Evolutionary conservation across 2,888 invertebrate species (phyloP), one percentile per base, ranked within the genome.

Genomic region (Chrysina gloriosa): DNA sequence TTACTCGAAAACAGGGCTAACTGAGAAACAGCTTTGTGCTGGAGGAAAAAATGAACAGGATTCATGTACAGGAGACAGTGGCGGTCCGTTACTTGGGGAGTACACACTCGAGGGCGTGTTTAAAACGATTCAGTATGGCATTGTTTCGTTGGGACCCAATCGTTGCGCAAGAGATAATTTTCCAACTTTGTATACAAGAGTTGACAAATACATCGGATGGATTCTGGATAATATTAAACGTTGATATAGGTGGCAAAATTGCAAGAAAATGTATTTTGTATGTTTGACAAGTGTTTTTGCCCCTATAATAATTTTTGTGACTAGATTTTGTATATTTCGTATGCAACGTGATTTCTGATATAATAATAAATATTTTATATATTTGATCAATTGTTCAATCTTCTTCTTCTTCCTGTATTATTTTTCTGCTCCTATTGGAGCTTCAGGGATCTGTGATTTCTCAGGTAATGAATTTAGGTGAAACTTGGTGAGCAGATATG

Each of bases 111-210:
- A 27, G 11, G 39, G 48, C 1, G n/a, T 6, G 7, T 11, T 54
- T 7, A 84, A 85, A 31, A 85, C 84, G 71, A 81, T 89, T 5
- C 89, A 90, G 71, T 84, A 87, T 50, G 85, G 85, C 19, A 74
- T 85, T 25, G 84, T 86, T 0, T 86, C 86, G 0, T 85, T 84
- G 70, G 86, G 86, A 34, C 79, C 82, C 3, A 71, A 69, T 23
- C 67, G 70, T n/a, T 84, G 84, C 66, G 84, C 84, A 61, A 78
- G 76, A 2, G 82, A 84, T 14, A 86, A 86, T 1, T 87, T 87
- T 83, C 92, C 92, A 0, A 91, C 88, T 0, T 88, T 92, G 2
- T 92, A 91, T 78, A 91, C 90, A 0, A 85, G 86, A 29, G 86
- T 91, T 1, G 81, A 87, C 0, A 81, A 84, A 2, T 91, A 88